phyloP scores from a whole-genome alignment of 2,113 vertebrate species.

The Phainopepla nitens region DNA sequence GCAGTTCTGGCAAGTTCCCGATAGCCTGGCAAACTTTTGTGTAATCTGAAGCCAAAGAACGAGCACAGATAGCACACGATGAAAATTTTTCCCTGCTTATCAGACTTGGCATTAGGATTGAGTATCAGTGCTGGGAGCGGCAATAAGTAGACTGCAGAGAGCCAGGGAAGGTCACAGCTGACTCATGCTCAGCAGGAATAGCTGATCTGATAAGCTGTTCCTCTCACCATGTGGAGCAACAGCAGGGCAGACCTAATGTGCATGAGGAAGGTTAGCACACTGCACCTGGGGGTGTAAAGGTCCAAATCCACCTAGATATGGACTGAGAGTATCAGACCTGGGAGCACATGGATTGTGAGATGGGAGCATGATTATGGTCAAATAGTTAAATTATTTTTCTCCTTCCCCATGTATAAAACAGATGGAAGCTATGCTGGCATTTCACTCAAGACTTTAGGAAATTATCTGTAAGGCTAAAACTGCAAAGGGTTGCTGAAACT shows the following conservation, averaged over 20 bases:
- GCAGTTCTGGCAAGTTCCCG: not conserved
- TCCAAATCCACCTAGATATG: not conserved
- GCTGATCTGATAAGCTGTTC: constrained; percentile 14
- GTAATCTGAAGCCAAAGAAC: not conserved
- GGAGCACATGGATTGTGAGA: not conserved
- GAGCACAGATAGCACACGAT: not conserved
- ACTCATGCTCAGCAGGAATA: constrained; percentile 22
- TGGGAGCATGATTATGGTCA: not conserved
- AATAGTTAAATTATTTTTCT: not conserved
- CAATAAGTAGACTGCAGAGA: not conserved
- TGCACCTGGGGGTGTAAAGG: not conserved
- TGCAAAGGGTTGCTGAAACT: not conserved
- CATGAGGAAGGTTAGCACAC: not conserved
- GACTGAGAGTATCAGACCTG: not conserved
- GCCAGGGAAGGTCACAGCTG: constrained; percentile 33
- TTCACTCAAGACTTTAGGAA: not conserved
- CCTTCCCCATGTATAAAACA: not conserved
- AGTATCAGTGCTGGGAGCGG: not conserved
- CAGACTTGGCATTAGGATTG: not conserved
- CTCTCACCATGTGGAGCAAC: not conserved
- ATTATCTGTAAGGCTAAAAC: not conserved
- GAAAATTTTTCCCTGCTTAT: not conserved
- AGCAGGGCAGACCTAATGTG: not conserved
- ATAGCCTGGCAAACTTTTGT: not conserved
- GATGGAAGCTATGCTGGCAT: not conserved